Conservation (phyloP, 2,113 vertebrate genomes). For the Channa maculata region DNA sequence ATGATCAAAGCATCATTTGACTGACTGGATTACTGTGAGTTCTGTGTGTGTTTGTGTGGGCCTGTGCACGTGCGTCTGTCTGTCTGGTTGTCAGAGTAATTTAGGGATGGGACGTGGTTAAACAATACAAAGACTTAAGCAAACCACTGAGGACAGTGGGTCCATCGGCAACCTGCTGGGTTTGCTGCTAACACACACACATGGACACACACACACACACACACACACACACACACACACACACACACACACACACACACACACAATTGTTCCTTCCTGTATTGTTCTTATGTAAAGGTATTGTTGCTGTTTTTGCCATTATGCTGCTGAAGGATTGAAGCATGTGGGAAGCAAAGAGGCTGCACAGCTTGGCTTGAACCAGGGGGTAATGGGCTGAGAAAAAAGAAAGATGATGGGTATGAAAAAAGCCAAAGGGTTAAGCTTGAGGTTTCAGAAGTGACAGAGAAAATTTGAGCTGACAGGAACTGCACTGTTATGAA, state of each 20-base stretch:
- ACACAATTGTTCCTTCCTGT: slow-evolving; percentile 46
- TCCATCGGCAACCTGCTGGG: slow-evolving; percentile 57
- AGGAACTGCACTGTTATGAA: no score
- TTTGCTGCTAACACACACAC: slow-evolving; percentile 71
- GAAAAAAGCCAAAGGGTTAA: slow-evolving; percentile 30
- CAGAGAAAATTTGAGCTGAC: slow-evolving; percentile 1
- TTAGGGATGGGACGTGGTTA: slow-evolving; percentile 26
- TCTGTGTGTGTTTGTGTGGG: neutral
- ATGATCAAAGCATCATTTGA: no score
- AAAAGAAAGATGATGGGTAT: slow-evolving; percentile 38
- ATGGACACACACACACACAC: slow-evolving; percentile 10
- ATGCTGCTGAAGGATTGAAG: slow-evolving; percentile 56
- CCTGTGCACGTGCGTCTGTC: slow-evolving; percentile 30
- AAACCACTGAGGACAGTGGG: slow-evolving; percentile 26
- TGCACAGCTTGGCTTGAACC: slow-evolving; percentile 60
- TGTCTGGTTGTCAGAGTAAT: slow-evolving; percentile 17
- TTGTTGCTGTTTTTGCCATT: slow-evolving; percentile 67
- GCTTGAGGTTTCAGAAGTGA: slow-evolving; percentile 22
- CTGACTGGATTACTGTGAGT: neutral
- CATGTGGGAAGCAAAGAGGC: slow-evolving; percentile 60
- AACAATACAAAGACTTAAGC: slow-evolving; percentile 47
- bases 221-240: slow-evolving; percentile 7
- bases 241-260: slow-evolving; percentile 11
- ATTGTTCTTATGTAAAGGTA: slow-evolving; percentile 43
- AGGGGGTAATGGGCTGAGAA: slow-evolving; percentile 47